phyloP scores from a whole-genome alignment of 2,113 vertebrate species.

The Hippolais icterina region DNA sequence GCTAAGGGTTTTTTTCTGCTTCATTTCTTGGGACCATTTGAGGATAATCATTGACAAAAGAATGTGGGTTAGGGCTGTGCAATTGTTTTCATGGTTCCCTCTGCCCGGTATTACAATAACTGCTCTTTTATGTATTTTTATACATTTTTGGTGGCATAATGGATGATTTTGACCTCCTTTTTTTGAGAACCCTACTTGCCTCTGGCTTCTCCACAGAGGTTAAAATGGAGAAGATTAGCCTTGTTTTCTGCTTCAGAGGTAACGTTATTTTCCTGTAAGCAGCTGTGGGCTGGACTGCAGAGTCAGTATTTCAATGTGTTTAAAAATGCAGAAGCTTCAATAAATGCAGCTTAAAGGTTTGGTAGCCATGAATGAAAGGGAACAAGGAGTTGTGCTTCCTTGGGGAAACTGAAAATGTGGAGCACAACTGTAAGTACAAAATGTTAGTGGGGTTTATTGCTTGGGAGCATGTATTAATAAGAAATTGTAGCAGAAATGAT shows the following conservation, averaged over 20 bases:
- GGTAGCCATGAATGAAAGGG: not conserved
- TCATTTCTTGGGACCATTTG: conserved; percentile 34
- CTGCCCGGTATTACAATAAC: not conserved
- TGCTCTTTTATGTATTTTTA: not conserved
- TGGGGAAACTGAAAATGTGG: not conserved
- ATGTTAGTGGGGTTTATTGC: rapidly evolving
- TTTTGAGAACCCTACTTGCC: not conserved
- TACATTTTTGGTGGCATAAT: not conserved
- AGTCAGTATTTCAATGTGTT: not conserved
- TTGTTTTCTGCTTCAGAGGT: conserved; percentile 30
- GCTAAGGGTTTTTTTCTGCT: conserved; percentile 22
- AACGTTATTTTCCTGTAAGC: not conserved
- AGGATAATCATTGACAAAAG: conserved; percentile 11
- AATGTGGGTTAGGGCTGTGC: not conserved
- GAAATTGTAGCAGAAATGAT: not conserved
- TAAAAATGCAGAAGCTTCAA: conserved; percentile 11
- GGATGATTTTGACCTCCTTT: not conserved
- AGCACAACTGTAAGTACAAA: not conserved
- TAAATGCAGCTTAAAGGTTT: conserved; percentile 3
- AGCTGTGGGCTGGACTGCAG: not conserved
- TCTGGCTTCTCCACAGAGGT: not conserved
- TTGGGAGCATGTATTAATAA: not conserved
- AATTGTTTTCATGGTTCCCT: not conserved
- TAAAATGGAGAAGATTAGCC: not conserved
- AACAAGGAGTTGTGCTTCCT: not conserved